phyloP scores from a whole-genome alignment of 2,113 vertebrate genomes.

The Cynocephalus volans region DNA sequence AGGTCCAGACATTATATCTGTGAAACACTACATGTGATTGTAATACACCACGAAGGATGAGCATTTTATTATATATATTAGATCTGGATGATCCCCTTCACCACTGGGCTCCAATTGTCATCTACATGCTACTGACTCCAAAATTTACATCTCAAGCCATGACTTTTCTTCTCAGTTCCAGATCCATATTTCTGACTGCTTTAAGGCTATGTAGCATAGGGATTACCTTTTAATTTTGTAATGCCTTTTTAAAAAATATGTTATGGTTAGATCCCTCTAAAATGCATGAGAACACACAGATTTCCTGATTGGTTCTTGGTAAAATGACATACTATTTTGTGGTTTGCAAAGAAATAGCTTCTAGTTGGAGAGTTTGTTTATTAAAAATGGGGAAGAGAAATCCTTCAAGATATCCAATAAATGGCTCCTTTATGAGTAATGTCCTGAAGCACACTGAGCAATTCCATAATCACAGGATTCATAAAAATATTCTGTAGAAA shows the following conservation, averaged over 20 bases:
- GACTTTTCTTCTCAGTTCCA: neutral
- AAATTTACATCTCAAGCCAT: neutral
- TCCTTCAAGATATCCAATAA: conserved; percentile 78
- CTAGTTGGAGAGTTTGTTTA: conserved; percentile 84
- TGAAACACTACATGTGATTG: neutral
- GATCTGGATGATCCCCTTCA: neutral
- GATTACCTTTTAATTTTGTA: conserved; percentile 75
- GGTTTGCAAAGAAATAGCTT: conserved; percentile 86
- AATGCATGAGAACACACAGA: conserved; percentile 78
- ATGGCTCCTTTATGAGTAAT: conserved; percentile 78
- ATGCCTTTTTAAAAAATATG: conserved; percentile 67
- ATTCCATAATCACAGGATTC: conserved; percentile 78
- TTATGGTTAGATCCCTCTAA: conserved; percentile 80
- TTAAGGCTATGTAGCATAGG: conserved; percentile 48
- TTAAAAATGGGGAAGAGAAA: conserved; percentile 79
- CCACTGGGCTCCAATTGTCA: neutral
- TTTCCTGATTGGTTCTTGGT: conserved; percentile 74
- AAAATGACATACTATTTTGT: conserved; percentile 79
- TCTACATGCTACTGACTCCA: neutral
- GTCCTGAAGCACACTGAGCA: conserved; percentile 62
- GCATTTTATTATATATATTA: neutral
- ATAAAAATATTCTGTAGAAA: conserved; percentile 86
- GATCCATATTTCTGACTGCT: neutral
- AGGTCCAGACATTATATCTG: neutral
- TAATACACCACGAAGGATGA: neutral